phyloP scores from a whole-genome alignment of 1,140 invertebrate species.

The Tetraneura akinire region DNA sequence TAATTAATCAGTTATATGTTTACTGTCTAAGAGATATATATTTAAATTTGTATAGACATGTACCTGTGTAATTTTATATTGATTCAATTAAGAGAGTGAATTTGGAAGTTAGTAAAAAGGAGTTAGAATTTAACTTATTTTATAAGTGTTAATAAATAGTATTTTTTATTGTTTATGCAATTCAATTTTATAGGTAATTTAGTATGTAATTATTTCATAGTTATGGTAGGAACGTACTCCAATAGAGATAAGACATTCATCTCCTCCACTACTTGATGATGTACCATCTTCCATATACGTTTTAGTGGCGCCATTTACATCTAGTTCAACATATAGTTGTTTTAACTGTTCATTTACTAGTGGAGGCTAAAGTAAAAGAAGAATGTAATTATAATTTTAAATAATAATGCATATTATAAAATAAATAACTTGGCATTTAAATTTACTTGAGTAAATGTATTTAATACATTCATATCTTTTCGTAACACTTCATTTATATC shows the following conservation, averaged over 20 bases:
- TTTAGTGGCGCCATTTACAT: constrained; percentile 60
- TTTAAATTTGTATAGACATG: no score
- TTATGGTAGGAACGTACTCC: constrained; percentile 10
- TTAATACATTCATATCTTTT: constrained; percentile 66
- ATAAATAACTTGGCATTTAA: neutral
- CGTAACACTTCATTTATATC: constrained; percentile 68
- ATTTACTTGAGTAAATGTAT: constrained; percentile 64
- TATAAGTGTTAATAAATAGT: no score
- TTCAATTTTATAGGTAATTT: no score
- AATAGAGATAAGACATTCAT: constrained; percentile 56
- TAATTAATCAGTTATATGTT: no score
- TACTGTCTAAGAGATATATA: no score
- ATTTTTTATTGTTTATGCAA: no score
- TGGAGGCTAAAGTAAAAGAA: constrained; percentile 61
- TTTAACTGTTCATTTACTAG: constrained; percentile 74
- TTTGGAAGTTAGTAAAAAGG: no score
- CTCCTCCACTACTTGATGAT: constrained; percentile 64
- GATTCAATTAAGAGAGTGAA: neutral
- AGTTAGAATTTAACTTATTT: no score
- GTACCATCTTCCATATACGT: constrained; percentile 65
- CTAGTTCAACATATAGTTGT: constrained; percentile 72
- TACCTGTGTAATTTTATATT: no score
- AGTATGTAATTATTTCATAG: no score
- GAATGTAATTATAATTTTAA: neutral
- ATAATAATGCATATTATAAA: neutral